These are phyloP conservation scores for Cephus pygmeus DNA, from an alignment of 2,888 invertebrate genomes.

Conservation along the genomic window DNA sequence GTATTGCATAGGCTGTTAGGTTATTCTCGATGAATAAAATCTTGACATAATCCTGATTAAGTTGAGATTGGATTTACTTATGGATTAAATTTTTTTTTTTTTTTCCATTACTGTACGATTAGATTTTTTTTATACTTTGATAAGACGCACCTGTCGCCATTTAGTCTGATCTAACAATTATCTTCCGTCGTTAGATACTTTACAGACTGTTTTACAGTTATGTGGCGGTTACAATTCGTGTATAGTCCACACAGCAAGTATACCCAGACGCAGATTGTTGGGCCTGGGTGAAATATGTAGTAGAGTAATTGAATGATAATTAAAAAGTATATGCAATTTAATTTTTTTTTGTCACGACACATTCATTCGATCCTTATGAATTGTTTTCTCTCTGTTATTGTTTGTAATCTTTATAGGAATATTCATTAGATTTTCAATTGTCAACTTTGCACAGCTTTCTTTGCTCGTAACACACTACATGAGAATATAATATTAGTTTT, in stretches of 20 bases:
- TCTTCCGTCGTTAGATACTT: background rate
- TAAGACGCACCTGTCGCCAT: background rate
- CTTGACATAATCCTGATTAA: background rate
- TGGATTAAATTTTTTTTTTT: background rate
- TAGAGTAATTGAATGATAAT: background rate
- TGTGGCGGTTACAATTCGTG: conserved; percentile 36
- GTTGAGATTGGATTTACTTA: background rate
- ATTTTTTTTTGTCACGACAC: background rate
- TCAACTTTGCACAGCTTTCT: background rate
- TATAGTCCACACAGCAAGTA: conserved; percentile 60
- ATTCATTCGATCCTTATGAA: background rate
- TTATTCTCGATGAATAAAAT: background rate
- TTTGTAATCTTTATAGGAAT: conserved; percentile 21
- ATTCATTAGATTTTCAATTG: background rate
- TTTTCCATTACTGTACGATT: background rate
- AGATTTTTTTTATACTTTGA: background rate
- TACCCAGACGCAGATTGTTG: conserved; percentile 21
- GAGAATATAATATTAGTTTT: background rate
- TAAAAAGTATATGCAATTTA: background rate
- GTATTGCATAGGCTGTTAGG: background rate
- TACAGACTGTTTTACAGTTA: background rate
- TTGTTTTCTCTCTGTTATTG: conserved; percentile 12
- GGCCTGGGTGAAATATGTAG: background rate
- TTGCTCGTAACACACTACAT: background rate
- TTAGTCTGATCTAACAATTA: background rate